phyloP scores from a whole-genome alignment of 2,113 vertebrate species.

The Garra rufa region DNA sequence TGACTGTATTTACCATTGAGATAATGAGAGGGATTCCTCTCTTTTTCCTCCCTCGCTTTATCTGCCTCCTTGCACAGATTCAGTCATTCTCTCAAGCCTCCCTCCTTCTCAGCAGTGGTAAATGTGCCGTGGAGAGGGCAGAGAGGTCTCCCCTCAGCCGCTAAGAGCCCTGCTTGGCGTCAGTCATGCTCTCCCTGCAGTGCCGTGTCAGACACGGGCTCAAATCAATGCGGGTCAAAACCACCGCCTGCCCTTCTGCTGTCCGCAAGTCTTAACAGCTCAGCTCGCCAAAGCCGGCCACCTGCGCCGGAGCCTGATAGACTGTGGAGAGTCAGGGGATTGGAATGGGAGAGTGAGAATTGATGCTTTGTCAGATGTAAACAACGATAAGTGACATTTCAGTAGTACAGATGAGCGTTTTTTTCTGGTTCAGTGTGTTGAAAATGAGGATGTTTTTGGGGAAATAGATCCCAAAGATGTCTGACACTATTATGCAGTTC shows the following conservation, averaged over 20 bases:
- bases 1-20: constrained; percentile 50
- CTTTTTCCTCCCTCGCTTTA: constrained; percentile 40
- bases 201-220: constrained; percentile 64
- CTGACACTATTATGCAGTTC: not conserved
- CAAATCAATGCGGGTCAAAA: constrained; percentile 69
- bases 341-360: constrained; percentile 13
- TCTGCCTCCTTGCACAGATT: constrained; percentile 19
- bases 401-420: not conserved
- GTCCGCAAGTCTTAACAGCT: constrained; percentile 25
- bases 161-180: constrained; percentile 31
- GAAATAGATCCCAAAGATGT: not conserved
- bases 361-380: constrained; percentile 11
- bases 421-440: not conserved
- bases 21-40: constrained; percentile 68
- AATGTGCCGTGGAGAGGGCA: constrained; percentile 45
- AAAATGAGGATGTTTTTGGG: not conserved
- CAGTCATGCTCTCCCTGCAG: constrained; percentile 54
- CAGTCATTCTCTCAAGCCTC: constrained; percentile 22
- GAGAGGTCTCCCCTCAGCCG: constrained; percentile 42
- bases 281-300: constrained; percentile 33
- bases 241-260: constrained; percentile 38
- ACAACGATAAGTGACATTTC: constrained; percentile 24
- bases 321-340: constrained; percentile 24
- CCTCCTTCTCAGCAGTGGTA: constrained; percentile 14
- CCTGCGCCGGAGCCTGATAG: constrained; percentile 24